A percentile compares a stretch with the other conserved stretches of the same genome.
These are phyloP conservation scores for Torymus aiolomorphi DNA, from an alignment of 2,888 invertebrate genomes.

Conservation along the genomic window DNA sequence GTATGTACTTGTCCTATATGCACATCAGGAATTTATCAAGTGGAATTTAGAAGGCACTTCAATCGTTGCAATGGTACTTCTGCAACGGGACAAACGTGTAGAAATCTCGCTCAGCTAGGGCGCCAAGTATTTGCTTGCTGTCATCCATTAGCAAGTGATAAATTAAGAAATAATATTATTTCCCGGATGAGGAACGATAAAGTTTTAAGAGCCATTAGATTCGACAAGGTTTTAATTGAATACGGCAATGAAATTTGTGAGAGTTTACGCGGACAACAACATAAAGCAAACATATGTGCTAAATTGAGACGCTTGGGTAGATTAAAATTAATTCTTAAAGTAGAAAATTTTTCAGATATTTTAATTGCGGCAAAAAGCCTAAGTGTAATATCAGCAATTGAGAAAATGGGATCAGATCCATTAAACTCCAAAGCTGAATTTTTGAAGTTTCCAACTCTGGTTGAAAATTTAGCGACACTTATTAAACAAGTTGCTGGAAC, in stretches of 20 bases:
- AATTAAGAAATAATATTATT: no score
- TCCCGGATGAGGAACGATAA: not conserved
- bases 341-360: constrained; percentile 84
- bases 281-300: not conserved
- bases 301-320: not conserved
- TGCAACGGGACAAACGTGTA: no score
- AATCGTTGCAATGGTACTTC: no score
- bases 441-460: not conserved
- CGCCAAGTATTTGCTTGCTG: no score
- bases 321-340: constrained; percentile 79
- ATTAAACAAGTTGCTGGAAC: not conserved
- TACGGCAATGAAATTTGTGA: not conserved
- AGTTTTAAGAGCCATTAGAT: not conserved
- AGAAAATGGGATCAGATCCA: not conserved
- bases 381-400: not conserved
- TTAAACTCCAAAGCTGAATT: not conserved
- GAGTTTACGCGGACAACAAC: not conserved
- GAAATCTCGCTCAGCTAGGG: no score
- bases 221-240: not conserved
- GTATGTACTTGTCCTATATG: no score
- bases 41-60: no score
- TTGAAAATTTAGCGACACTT: constrained; percentile 3
- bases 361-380: constrained; percentile 82
- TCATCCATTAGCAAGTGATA: no score
- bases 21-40: no score